Evolutionary conservation across 2,888 invertebrate genomes (phyloP).

Genomic region (Dynastes tityus): DNA sequence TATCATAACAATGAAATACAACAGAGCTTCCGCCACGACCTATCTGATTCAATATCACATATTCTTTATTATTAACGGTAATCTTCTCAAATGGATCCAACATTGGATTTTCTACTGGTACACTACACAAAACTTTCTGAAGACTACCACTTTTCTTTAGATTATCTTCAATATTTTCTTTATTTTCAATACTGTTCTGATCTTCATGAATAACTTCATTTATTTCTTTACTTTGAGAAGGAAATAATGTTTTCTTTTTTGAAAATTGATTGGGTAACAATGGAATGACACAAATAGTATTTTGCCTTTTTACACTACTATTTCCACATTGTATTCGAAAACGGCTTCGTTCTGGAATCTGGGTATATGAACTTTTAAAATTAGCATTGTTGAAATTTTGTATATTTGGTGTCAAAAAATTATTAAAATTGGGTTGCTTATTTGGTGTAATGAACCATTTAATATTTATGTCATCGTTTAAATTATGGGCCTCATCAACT

Average conservation of each 20-base stretch:
- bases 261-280: not conserved
- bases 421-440: constrained; percentile 4
- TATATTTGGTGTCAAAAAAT: constrained; percentile 42
- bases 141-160: constrained; percentile 31
- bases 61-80: constrained; percentile 81
- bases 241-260: constrained; percentile 27
- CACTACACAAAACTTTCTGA: constrained; percentile 13
- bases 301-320: not conserved
- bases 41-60: constrained; percentile 81
- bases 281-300: not conserved
- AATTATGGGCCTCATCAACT: not conserved
- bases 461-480: not conserved
- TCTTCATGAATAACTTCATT: constrained; percentile 11
- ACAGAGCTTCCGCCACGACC: constrained; percentile 94
- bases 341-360: constrained; percentile 33
- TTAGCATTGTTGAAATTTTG: constrained; percentile 1
- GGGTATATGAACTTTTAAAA: constrained; percentile 31
- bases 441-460: constrained; percentile 32
- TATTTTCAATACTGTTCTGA: constrained; percentile 17
- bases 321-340: constrained; percentile 1
- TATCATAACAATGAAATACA: constrained; percentile 83
- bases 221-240: not conserved
- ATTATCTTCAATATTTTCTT: constrained; percentile 25
- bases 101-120: constrained; percentile 28
- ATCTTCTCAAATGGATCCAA: constrained; percentile 70